Conservation (phyloP, 2,888 invertebrate genomes). For the Melikaiella ostensackeni region DNA sequence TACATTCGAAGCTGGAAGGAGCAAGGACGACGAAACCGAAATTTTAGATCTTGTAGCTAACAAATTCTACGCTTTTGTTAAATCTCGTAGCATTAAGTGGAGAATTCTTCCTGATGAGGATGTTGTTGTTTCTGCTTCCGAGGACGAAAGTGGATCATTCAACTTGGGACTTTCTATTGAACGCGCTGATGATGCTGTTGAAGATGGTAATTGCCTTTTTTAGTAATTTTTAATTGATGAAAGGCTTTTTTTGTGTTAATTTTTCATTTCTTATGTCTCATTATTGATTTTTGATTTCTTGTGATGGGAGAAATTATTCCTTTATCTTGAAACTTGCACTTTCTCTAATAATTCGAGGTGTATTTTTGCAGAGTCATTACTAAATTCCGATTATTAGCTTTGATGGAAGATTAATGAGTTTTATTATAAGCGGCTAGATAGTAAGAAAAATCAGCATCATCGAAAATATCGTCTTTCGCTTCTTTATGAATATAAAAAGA, state of each 20-base stretch:
- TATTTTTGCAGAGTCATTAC: neutral
- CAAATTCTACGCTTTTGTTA: slow-evolving; percentile 87
- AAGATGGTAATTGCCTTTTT: slow-evolving; percentile 68
- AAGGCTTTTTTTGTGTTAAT: neutral
- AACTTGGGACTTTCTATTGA: slow-evolving; percentile 86
- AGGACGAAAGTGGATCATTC: slow-evolving; percentile 83
- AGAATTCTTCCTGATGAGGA: slow-evolving; percentile 88
- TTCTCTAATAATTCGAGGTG: neutral
- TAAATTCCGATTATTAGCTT: neutral
- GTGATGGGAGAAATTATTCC: neutral
- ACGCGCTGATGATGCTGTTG: slow-evolving; percentile 79
- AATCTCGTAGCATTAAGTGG: slow-evolving; percentile 88
- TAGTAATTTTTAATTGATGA: neutral
- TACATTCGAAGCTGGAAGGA: slow-evolving; percentile 81
- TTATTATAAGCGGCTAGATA: neutral
- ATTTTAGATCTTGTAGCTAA: slow-evolving; percentile 83
- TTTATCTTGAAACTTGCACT: neutral
- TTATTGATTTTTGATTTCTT: neutral
- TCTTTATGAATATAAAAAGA: too few species aligned
- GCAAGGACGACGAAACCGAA: slow-evolving; percentile 80
- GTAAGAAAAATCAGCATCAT: neutral
- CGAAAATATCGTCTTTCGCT: too few species aligned
- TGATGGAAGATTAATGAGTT: neutral
- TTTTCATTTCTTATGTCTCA: neutral
- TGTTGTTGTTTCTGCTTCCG: slow-evolving; percentile 85